Percentiles rank a stretch among this genome's conserved stretches.
These are phyloP conservation scores for Cheilosia pagana DNA, from an alignment of 2,888 invertebrate species.

Conservation along the genomic window DNA sequence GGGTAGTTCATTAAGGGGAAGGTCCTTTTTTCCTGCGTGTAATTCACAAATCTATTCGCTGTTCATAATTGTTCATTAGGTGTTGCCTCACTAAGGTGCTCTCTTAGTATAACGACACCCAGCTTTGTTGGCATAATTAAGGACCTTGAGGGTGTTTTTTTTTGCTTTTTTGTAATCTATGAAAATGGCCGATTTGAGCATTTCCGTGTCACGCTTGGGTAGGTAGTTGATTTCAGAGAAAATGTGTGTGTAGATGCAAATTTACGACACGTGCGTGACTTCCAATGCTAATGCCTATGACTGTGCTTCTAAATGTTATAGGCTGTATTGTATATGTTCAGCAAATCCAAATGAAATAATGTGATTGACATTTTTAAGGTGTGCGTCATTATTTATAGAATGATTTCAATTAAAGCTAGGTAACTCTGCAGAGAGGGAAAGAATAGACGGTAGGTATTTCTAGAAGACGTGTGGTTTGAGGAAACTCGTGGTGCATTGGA, in stretches of 20 bases:
- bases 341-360: too few relatives aligned
- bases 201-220: neutral
- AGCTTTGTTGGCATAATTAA: neutral
- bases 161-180: neutral
- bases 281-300: neutral
- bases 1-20: neutral
- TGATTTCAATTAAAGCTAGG: too few relatives aligned
- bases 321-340: too few relatives aligned
- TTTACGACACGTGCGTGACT: neutral
- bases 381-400: too few relatives aligned
- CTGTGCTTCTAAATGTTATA: neutral
- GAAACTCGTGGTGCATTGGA: too few relatives aligned
- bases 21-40: neutral
- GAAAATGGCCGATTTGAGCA: neutral
- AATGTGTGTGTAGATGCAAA: neutral
- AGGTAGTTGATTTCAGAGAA: neutral
- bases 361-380: too few relatives aligned
- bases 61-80: neutral
- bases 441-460: too few relatives aligned
- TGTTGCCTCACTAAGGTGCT: neutral
- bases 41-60: neutral
- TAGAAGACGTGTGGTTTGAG: too few relatives aligned
- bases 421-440: too few relatives aligned
- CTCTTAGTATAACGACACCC: neutral
- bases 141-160: neutral